Base-by-base conservation (phyloP, 2,113 vertebrate genomes). In the Channa maculata region DNA sequence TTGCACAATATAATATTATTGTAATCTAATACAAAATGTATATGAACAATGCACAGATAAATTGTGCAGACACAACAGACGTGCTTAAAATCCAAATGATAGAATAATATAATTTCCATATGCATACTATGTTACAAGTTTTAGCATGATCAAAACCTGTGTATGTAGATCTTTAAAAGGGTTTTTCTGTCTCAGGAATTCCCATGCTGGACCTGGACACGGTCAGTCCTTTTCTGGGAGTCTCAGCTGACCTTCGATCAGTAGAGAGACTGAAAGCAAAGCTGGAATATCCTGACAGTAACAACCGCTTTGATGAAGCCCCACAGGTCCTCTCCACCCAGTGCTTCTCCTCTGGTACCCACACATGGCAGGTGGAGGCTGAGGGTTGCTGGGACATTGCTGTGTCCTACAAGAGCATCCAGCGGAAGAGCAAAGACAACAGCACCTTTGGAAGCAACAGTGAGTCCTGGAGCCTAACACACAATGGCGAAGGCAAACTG, bases 371-470 rank as follows among this genome's bases (percentile, higher is more conserved):
- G 44, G 79, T 89, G 79, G 78, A 88, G 77, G 78, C 15, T 0
- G 71, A 87, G 59, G 87, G 87, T 3, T 79, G 79, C 85, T 91
- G 86, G 87, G 83, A 85, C 62, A 77, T 91, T 3, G 79, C 84
- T 0, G 75, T 89, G 24, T 71, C 87, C 44, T 88, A 79, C 68
- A 58, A 46, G 66, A 87, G 75, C 75, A 85, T 89, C 68, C 12
- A 49, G 6, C 59, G 80, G 10, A 82, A 80, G 48, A 50, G 34
- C 38, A 84, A 58, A 14, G 0, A 14, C 13, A 46, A 36, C 11
- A 84, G 82, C 14, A 7, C 62, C 37, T 91, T 90, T 1, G 88
- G 89, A 24, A 49, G 52, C n/a, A 87, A 88, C 43, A 5, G 34
- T 0, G 36, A 61, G 11, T 91, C 91, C 55, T 90, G 90, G 87